phyloP scores from a whole-genome alignment of 2,888 invertebrate genomes.

The Mechanitis mazaeus region DNA sequence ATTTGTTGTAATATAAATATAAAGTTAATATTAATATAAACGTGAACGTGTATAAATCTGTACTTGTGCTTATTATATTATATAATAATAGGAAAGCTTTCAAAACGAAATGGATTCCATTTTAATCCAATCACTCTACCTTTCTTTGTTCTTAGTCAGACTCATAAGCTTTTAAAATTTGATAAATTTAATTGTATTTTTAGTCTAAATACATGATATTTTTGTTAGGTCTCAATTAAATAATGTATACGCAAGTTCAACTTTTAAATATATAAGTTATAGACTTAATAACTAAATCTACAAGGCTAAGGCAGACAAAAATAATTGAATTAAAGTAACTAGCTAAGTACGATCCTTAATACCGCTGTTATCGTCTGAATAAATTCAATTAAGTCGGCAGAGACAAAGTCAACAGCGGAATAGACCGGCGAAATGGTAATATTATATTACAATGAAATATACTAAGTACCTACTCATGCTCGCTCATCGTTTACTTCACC shows the following conservation, averaged over 20 bases:
- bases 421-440: not conserved
- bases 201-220: no score
- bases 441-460: slow-evolving; percentile 1
- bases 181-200: not conserved
- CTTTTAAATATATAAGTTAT: no score
- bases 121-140: not conserved
- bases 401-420: not conserved
- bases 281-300: no score
- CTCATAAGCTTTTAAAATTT: not conserved
- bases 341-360: not conserved
- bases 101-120: not conserved
- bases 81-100: not conserved
- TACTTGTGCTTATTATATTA: not conserved
- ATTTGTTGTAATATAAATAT: no score
- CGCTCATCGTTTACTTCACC: not conserved
- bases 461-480: not conserved
- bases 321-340: no score
- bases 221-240: no score
- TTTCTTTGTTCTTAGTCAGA: not conserved
- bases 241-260: no score
- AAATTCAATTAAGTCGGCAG: slow-evolving; percentile 4
- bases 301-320: no score
- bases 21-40: no score
- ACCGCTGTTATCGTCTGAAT: slow-evolving; percentile 1
- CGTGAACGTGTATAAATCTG: not conserved